Base-by-base conservation (phyloP, 2,888 invertebrate genomes). In the Proisotoma minuta region DNA sequence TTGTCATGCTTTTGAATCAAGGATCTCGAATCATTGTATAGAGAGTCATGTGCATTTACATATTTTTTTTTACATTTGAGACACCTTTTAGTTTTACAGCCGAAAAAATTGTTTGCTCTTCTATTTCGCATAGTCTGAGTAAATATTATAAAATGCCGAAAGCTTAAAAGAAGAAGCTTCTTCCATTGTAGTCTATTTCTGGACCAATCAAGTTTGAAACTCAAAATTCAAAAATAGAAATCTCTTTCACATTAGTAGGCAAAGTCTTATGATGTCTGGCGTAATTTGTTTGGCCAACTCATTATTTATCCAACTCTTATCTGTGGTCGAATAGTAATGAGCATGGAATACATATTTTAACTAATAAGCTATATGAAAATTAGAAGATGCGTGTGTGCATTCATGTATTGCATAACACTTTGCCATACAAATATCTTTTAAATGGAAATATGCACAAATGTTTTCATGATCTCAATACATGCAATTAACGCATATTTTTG, bases 161-260 rank as follows among this genome's bases (percentile, higher is more conserved):
- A n/a, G n/a, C n/a, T n/a, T n/a, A n/a, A 15, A 15, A 12, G 18
- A 15, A 43, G 15, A 43, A 15, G 18, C 20, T 12, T 43, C 15
- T 15, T 39, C 53, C n/a, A 15, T 52, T 26, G 61, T 58, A 59
- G 47, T 61, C 62, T 68, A 60, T 68, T 63, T 63, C 60, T 51
- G 63, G 68, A 68, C 65, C 54, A 63, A 65, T 65, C 65, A 63
- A 62, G 43, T 63, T 48, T 20, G 43, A 49, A 59, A 34, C 10
- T 43, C 18, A 43, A 43, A n/a, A 4, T 43, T 56, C 57, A 57
- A 61, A 62, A 62, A 62, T 62, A 62, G 62, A 62, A 62, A 57
- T 50, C 12, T 24, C 23, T 50, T 24, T 23, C 26, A 20, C 47
- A 20, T 47, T 47, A 47, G 18, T 47, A n/a, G n/a, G n/a, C n/a